Evolutionary conservation across 2,113 vertebrate genomes (phyloP).

Genomic region (Acrocephalus arundinaceus): DNA sequence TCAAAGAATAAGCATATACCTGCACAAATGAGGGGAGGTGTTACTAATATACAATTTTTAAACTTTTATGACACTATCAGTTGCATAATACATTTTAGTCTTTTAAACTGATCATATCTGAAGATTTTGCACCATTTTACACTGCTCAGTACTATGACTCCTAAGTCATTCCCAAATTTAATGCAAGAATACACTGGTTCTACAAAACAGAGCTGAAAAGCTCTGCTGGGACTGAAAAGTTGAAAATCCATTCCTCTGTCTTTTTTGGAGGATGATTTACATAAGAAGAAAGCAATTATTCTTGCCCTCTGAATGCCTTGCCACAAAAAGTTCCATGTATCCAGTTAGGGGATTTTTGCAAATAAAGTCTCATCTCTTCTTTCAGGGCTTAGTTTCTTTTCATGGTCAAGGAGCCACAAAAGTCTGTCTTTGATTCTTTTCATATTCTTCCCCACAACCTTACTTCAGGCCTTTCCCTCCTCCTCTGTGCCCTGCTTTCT

Average conservation of each 20-base stretch:
- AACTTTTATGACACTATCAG: not conserved
- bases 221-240: not conserved
- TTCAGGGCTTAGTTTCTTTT: slow-evolving; percentile 14
- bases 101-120: not conserved
- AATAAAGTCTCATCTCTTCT: slow-evolving; percentile 2
- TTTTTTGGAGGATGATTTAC: not conserved
- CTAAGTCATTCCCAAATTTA: not conserved
- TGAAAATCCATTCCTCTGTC: not conserved
- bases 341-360: slow-evolving; percentile 10
- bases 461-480: not conserved
- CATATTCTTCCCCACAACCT: not conserved
- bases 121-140: not conserved
- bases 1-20: slow-evolving; percentile 46
- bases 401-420: slow-evolving; percentile 3
- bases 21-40: slow-evolving; percentile 1
- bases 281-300: slow-evolving; percentile 36
- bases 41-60: slow-evolving; percentile 35
- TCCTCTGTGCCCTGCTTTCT: not conserved
- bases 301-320: not conserved
- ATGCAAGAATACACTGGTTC: not conserved
- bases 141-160: not conserved
- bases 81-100: not conserved
- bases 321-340: not conserved
- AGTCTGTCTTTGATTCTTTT: slow-evolving; percentile 18
- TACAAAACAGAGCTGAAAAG: not conserved